Conservation (phyloP, 2,797 vertebrate species). For the Peromyscus eremicus region DNA sequence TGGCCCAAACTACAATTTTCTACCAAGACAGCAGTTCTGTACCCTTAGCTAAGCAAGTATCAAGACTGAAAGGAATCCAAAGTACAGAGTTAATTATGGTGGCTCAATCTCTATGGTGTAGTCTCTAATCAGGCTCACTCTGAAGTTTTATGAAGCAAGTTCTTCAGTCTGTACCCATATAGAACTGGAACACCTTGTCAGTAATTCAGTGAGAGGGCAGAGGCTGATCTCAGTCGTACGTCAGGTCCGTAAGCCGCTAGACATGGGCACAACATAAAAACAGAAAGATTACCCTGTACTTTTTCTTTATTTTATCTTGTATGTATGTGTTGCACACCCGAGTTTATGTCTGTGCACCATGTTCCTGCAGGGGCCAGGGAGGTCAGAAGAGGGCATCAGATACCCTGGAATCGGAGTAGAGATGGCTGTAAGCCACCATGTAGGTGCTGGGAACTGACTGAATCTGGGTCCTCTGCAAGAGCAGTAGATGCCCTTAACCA, state of each 20-base stretch:
- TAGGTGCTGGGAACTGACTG: background rate
- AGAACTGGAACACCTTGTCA: conserved; percentile 26
- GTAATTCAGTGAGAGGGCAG: background rate
- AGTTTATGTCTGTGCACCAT: background rate
- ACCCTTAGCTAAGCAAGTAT: conserved; percentile 3
- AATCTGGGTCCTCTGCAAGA: background rate
- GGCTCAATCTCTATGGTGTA: background rate
- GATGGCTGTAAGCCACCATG: background rate
- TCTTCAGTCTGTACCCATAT: conserved; percentile 11
- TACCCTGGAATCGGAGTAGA: background rate
- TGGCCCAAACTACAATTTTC: background rate
- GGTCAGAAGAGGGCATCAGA: background rate
- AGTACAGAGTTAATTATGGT: conserved; percentile 18
- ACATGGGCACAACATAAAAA: background rate
- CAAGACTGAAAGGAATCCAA: conserved; percentile 16
- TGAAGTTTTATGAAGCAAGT: conserved; percentile 29
- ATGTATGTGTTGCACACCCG: background rate
- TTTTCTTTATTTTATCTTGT: background rate
- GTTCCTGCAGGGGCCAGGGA: background rate
- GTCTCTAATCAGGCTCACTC: conserved; percentile 11
- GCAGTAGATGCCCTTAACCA: too few species aligned
- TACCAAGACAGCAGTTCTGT: background rate
- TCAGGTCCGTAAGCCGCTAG: background rate
- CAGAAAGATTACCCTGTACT: background rate
- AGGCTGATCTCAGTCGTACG: background rate